Percentiles rank a stretch among this genome's conserved stretches.
phyloP scores from a whole-genome alignment of 2,113 vertebrate genomes.

The Tupaia tana region DNA sequence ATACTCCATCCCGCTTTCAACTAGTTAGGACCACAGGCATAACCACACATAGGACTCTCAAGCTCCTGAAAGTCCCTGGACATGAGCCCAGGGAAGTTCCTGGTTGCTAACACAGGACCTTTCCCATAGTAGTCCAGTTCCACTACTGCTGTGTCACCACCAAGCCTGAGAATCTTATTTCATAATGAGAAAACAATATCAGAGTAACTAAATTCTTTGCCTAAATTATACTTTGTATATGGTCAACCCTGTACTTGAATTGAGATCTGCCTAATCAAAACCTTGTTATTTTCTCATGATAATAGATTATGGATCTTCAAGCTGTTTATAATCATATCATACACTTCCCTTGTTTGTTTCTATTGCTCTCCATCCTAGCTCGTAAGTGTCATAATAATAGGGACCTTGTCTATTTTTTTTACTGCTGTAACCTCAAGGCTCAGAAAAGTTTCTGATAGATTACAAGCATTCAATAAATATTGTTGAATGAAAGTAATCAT shows the following conservation, averaged over 20 bases:
- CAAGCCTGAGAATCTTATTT: conserved; percentile 16
- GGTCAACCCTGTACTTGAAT: neutral
- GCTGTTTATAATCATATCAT: neutral
- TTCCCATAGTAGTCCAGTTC: too few species aligned
- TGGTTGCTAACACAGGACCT: too few species aligned
- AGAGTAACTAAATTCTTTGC: neutral
- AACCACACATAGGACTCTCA: too few species aligned
- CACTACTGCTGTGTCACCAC: too few species aligned
- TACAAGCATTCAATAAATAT: neutral
- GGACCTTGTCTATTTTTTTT: neutral
- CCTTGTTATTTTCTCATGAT: neutral
- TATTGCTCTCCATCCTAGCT: neutral
- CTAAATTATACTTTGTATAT: conserved; percentile 9
- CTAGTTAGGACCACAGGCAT: too few species aligned
- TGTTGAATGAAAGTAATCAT: neutral
- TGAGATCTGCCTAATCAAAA: neutral
- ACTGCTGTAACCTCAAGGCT: neutral
- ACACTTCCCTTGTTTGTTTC: conserved; percentile 2
- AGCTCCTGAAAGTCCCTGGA: too few species aligned
- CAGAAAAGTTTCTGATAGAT: neutral
- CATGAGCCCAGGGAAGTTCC: too few species aligned
- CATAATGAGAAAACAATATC: conserved; percentile 29
- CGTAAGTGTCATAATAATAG: neutral
- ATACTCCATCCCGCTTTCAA: too few species aligned
- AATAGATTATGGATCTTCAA: neutral